These are phyloP conservation scores for Eupristina koningsbergeri DNA, from an alignment of 1,140 invertebrate genomes.

Conservation along the genomic window DNA sequence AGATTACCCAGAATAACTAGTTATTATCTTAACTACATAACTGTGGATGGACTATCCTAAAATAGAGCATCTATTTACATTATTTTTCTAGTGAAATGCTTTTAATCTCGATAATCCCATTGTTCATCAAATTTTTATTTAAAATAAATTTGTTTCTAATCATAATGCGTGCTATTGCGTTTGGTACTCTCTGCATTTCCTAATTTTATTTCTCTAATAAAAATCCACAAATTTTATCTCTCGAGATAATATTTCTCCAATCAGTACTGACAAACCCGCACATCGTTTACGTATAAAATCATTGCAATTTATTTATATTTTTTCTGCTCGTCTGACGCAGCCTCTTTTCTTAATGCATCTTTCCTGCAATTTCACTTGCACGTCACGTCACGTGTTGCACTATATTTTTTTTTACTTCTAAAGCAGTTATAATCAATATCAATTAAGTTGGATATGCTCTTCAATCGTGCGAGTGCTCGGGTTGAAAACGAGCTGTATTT, in stretches of 20 bases:
- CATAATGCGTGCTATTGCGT: no score
- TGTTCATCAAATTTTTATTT: no score
- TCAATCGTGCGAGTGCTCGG: background rate
- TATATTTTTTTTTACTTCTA: constrained; percentile 14
- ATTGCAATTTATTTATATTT: background rate
- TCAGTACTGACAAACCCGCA: background rate
- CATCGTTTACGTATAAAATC: background rate
- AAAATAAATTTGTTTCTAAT: no score
- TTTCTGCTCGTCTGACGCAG: background rate
- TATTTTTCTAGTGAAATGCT: no score
- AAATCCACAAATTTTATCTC: background rate
- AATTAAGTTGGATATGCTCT: constrained; percentile 11
- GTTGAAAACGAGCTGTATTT: background rate
- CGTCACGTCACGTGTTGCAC: background rate
- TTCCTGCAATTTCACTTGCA: background rate
- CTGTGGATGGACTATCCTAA: no score
- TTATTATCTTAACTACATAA: no score
- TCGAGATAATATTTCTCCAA: background rate
- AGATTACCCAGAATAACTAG: no score
- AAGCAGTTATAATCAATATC: constrained; percentile 5
- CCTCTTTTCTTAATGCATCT: background rate
- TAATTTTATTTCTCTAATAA: background rate
- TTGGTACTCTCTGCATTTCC: background rate
- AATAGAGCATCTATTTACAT: no score
- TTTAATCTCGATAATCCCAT: no score